Conservation (phyloP, 2,888 invertebrate species). For the Candidula unifasciata region DNA sequence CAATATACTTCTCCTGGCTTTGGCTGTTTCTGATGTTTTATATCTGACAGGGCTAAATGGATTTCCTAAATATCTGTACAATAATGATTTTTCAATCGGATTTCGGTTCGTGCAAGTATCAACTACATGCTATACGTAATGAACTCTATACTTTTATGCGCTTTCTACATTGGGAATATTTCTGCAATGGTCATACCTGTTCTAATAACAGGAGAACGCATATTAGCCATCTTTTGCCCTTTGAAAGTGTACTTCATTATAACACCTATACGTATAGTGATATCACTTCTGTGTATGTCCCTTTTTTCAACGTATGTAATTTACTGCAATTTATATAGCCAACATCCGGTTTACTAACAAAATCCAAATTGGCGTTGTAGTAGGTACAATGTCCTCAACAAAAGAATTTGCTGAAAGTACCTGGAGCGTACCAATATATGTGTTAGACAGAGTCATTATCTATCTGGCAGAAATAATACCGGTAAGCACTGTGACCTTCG, state of each 20-base stretch:
- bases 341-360: no score
- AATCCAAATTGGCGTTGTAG: no score
- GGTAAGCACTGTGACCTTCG: not conserved
- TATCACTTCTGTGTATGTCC: not conserved
- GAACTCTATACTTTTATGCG: not conserved
- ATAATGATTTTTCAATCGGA: not conserved
- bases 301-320: not conserved
- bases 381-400: no score
- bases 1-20: constrained; percentile 6
- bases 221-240: not conserved
- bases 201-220: constrained; percentile 5
- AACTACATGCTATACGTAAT: not conserved
- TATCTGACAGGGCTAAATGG: not conserved
- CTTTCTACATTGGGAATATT: not conserved
- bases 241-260: not conserved
- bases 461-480: not conserved
- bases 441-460: not conserved
- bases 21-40: not conserved
- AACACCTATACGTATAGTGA: not conserved
- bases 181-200: not conserved
- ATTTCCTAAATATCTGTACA: not conserved
- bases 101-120: not conserved
- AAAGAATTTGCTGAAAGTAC: not conserved
- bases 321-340: not conserved
- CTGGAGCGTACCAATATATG: not conserved